These are phyloP conservation scores for Lasiurus cinereus DNA, from an alignment of 2,113 vertebrate genomes.

Conservation along the genomic window DNA sequence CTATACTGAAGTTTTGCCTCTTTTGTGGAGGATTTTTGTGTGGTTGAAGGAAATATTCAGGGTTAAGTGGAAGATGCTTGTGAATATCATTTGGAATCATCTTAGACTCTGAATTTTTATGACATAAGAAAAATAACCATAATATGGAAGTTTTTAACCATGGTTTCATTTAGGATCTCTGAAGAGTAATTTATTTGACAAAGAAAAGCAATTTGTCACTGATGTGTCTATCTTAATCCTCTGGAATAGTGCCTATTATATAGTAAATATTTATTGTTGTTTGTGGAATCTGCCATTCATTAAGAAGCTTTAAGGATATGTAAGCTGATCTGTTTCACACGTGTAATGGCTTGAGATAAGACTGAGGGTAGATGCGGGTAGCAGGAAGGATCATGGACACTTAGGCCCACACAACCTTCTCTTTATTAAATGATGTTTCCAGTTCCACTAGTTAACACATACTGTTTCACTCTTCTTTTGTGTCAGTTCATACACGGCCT, in stretches of 20 bases:
- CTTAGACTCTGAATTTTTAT: slow-evolving; percentile 52
- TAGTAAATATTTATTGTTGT: slow-evolving; percentile 54
- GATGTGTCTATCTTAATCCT: background rate
- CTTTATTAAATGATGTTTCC: background rate
- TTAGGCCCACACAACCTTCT: background rate
- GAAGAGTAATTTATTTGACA: slow-evolving; percentile 54
- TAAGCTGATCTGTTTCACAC: slow-evolving; percentile 12
- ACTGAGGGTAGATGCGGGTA: background rate
- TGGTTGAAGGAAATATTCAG: background rate
- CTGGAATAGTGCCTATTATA: background rate
- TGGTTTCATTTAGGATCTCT: slow-evolving; percentile 44
- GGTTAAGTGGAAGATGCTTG: slow-evolving; percentile 36
- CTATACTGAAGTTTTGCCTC: slow-evolving; percentile 45
- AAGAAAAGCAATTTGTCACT: background rate
- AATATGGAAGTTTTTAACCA: background rate
- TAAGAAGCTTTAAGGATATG: slow-evolving; percentile 37
- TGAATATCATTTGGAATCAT: slow-evolving; percentile 54
- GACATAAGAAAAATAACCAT: background rate
- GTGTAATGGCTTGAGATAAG: background rate
- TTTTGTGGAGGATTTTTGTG: slow-evolving; percentile 1
- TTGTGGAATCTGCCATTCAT: slow-evolving; percentile 42
- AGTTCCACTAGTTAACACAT: background rate
- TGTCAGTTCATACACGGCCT: background rate
- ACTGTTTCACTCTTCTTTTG: background rate
- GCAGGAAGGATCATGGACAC: background rate